Evolutionary conservation across 1,140 invertebrate species (phyloP), one percentile per base, ranked within the genome.

Genomic region (Drosophila ercepeae): DNA sequence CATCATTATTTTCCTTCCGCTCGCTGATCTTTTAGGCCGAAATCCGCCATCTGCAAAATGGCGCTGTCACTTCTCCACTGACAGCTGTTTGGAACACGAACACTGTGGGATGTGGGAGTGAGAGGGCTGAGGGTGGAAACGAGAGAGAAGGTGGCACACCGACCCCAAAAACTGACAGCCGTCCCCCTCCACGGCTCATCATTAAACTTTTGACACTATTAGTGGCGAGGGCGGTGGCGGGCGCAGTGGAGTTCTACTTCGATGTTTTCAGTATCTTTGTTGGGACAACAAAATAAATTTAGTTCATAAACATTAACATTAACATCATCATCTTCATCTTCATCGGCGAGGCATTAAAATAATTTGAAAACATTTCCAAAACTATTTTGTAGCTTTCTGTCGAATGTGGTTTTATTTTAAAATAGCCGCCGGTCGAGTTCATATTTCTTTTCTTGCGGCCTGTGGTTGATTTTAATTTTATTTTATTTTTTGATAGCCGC

Each of bases 161-260:
- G 65, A 61, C 65, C 75, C 75, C 60, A 72, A 68, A 74, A 81
- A 65, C 49, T 88, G 82, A 88, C 81, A 86, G 73, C 54, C 72
- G n/a, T n/a, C n/a, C n/a, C n/a, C n/a, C n/a, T n/a, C 61, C 36
- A 13, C 5, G 71, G 49, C 76, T 74, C 82, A 71, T 88, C 81
- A 86, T 86, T 86, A 88, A 86, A 86, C 81, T 86, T 86, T 86
- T 86, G 81, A 86, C 82, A 88, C 82, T 88, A 86, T 88, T 86
- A 88, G 82, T 59, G 68, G 21, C 9, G 32, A 36, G 27, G 58
- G 14, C 14, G n/a, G n/a, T n/a, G n/a, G n/a, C 21, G 21, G n/a
- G 27, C 8, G 44, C 23, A 14, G 53, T 11, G 11, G n/a, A 4
- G 4, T 32, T 23, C 19, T 16, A 3, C 11, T 14, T 19, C 57